Base-by-base conservation (phyloP, 2,797 vertebrate species). In the Tapera naevia region DNA sequence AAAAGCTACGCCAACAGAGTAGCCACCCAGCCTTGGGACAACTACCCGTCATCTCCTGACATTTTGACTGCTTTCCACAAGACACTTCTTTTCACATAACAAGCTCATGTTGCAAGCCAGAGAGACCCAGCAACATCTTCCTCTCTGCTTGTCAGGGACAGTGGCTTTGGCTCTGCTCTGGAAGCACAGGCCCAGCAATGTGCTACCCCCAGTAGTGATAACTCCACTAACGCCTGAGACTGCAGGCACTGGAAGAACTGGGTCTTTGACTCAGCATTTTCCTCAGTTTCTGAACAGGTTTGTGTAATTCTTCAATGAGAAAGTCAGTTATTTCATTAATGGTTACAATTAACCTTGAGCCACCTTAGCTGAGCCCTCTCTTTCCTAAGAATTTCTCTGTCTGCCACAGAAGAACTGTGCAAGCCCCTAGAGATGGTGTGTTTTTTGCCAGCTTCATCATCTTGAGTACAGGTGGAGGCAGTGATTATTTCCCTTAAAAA, bases 1-100 rank as follows among this genome's bases (percentile, higher is more conserved):
- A 32, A 64, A 69, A 67, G 46, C 37, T 43, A 37, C 3, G 1
- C 32, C 48, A 48, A 19, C 37, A 84, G 17, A 65, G 13, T 32
- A 41, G 46, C 30, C 25, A 60, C 13, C 3, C 1, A 0, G 25
- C 13, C 28, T 18, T 2, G 3, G 39, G 37, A 72, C 3, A 2
- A 14, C 46, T 46, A 17, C 11, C 25, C 65, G 17, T 54, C 43
- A 12, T 8, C 30, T 72, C n/a, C 46, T 27, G 41, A 41, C 18
- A 24, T 43, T 66, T 64, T 30, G 9, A 48, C 25, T 56, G 41
- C n/a, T 62, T 33, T 72, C 33, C 51, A 48, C 64, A 32, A 21
- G 33, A 10, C 23, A 30, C 45, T 65, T 50, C 23, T 41, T 53
- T 50, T 16, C 14, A 23, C 1, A 1, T 5, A 51, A 53, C 17